Evolutionary conservation across 2,113 vertebrate genomes (phyloP).

Genomic region (Macrotis lagotis): DNA sequence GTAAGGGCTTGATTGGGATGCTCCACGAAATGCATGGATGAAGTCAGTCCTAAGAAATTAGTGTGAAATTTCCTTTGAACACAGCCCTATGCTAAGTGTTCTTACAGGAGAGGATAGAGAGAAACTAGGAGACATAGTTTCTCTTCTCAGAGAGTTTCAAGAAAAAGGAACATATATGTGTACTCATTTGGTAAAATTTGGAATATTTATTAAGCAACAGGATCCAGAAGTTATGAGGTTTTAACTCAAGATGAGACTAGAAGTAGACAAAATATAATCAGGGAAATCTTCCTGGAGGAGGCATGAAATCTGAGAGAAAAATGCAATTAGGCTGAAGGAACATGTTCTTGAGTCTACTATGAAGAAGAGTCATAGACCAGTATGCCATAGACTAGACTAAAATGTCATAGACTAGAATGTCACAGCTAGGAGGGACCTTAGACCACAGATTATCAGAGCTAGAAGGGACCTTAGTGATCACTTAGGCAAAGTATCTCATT

Average conservation of each 20-base stretch:
- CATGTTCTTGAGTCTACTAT: neutral
- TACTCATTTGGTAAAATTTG: neutral
- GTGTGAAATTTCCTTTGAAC: neutral
- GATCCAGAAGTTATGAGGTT: neutral
- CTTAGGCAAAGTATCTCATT: neutral
- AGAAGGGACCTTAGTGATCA: neutral
- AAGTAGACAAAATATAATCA: neutral
- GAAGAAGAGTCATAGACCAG: neutral
- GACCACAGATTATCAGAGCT: neutral
- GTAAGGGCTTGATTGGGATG: neutral
- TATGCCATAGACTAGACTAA: neutral
- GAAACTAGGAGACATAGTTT: neutral
- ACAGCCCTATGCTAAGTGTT: neutral
- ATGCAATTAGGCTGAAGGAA: neutral
- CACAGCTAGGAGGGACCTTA: neutral
- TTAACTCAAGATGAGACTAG: neutral
- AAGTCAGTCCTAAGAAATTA: neutral
- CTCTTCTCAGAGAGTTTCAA: neutral
- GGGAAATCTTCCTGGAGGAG: neutral
- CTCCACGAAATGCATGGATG: neutral
- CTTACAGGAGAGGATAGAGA: neutral
- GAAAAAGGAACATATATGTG: neutral
- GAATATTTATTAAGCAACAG: neutral
- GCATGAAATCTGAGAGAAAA: neutral
- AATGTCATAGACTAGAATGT: neutral